A percentile compares a stretch with the other conserved stretches of the same genome.
Evolutionary conservation across 1,140 invertebrate genomes (phyloP).

Genomic region (Reticulitermes speratus): DNA sequence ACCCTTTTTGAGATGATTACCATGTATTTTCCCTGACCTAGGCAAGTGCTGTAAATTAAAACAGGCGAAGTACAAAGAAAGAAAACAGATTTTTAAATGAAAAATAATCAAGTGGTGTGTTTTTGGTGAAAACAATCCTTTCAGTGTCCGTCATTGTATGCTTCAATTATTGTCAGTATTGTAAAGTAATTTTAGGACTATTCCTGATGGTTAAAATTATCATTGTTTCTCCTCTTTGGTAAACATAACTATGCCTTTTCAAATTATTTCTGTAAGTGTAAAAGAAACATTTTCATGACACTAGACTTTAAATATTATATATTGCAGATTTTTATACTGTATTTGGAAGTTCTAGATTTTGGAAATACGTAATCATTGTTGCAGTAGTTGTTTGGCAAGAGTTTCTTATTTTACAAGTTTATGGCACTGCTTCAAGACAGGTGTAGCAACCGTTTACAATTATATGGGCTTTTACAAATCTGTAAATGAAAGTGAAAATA

Average conservation of each 20-base stretch:
- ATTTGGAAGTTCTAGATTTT: slow-evolving; percentile 23
- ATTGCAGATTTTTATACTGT: slow-evolving; percentile 19
- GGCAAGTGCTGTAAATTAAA: slow-evolving; percentile 2
- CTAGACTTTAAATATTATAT: slow-evolving; percentile 22
- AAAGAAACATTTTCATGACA: slow-evolving; percentile 25
- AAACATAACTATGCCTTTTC: neutral
- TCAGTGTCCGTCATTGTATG: slow-evolving; percentile 18
- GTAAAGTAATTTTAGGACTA: slow-evolving; percentile 18
- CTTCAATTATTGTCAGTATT: slow-evolving; percentile 26
- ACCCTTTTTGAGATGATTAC: slow-evolving; percentile 26
- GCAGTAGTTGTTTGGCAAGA: slow-evolving; percentile 19
- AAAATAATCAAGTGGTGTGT: slow-evolving; percentile 11
- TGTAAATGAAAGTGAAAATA: neutral
- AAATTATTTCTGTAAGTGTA: slow-evolving; percentile 23
- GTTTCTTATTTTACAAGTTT: slow-evolving; percentile 20
- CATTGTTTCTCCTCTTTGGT: neutral
- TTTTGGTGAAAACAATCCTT: neutral
- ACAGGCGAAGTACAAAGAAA: slow-evolving; percentile 14
- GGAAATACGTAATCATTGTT: slow-evolving; percentile 21
- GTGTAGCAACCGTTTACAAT: neutral
- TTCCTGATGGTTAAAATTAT: neutral
- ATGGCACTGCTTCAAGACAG: slow-evolving; percentile 26
- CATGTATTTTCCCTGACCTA: slow-evolving; percentile 20
- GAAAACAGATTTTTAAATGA: slow-evolving; percentile 8
- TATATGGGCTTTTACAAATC: slow-evolving; percentile 27